A percentile compares a stretch with the other conserved stretches of the same genome.
Evolutionary conservation across 2,113 vertebrate genomes (phyloP).

Genomic region (Ptilonorhynchus violaceus): DNA sequence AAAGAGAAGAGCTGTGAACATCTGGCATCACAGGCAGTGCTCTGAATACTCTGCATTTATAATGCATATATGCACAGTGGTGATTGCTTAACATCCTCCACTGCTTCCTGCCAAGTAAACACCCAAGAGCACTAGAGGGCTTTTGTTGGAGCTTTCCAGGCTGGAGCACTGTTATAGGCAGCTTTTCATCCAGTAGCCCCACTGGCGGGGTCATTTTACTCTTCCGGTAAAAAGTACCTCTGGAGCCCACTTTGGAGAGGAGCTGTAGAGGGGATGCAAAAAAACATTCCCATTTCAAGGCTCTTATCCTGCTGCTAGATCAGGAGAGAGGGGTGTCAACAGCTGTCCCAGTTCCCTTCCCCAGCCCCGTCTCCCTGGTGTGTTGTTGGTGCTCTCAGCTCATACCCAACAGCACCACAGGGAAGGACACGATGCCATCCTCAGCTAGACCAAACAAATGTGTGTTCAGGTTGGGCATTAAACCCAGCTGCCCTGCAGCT

Average conservation of each 20-base stretch:
- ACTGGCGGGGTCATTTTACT: background rate
- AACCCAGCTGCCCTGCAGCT: background rate
- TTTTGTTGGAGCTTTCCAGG: background rate
- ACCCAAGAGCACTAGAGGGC: background rate
- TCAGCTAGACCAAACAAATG: background rate
- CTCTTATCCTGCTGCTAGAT: background rate
- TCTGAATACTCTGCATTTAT: background rate
- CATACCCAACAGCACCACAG: rapidly evolving
- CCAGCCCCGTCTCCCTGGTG: too few species aligned
- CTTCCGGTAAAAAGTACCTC: background rate
- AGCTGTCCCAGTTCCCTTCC: background rate
- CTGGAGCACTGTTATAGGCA: background rate
- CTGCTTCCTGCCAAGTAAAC: slow-evolving; percentile 6
- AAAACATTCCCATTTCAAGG: background rate
- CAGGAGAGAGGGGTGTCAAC: background rate
- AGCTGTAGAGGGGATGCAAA: background rate
- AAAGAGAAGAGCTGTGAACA: background rate
- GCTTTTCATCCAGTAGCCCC: background rate
- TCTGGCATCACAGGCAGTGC: background rate
- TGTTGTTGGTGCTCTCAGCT: background rate
- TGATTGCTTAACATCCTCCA: background rate
- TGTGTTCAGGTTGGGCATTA: background rate
- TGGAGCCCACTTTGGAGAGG: background rate
- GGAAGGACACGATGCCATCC: background rate
- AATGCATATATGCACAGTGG: background rate